Percentiles rank a stretch among this genome's conserved stretches.
Evolutionary conservation across 2,888 invertebrate species (phyloP).

Genomic region (Oligia fasciuncula): DNA sequence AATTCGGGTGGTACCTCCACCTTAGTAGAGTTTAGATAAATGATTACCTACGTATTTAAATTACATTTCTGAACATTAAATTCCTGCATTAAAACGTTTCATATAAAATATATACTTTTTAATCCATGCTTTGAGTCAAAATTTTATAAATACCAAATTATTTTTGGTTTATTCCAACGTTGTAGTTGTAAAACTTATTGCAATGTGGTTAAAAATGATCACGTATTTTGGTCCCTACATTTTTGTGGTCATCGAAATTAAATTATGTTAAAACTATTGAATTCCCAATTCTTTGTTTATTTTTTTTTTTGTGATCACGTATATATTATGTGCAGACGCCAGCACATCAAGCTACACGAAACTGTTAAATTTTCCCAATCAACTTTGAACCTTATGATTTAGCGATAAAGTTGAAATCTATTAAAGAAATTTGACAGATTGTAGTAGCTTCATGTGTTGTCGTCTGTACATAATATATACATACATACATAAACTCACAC

Average conservation of each 20-base stretch:
- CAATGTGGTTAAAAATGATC: background rate
- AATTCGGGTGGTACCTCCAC: background rate
- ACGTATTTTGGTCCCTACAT: background rate
- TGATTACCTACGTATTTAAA: too few relatives aligned
- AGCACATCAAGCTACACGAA: too few relatives aligned
- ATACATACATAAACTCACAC: background rate
- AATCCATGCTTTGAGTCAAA: background rate
- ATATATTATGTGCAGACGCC: too few relatives aligned
- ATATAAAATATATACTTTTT: background rate
- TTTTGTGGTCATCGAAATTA: background rate
- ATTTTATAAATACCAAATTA: background rate
- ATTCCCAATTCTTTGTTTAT: background rate
- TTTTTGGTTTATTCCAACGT: background rate
- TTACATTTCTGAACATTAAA: background rate
- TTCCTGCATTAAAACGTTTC: background rate
- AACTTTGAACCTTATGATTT: too few relatives aligned
- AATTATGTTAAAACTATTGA: conserved; percentile 1
- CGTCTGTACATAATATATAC: too few relatives aligned
- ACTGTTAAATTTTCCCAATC: too few relatives aligned
- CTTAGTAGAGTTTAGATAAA: too few relatives aligned
- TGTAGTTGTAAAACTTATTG: background rate
- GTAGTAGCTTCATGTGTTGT: too few relatives aligned
- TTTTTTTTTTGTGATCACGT: background rate
- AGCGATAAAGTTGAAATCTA: too few relatives aligned
- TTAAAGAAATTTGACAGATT: too few relatives aligned